phyloP scores from a whole-genome alignment of 2,797 vertebrate genomes.

The Tenualosa thibaudeaui region DNA sequence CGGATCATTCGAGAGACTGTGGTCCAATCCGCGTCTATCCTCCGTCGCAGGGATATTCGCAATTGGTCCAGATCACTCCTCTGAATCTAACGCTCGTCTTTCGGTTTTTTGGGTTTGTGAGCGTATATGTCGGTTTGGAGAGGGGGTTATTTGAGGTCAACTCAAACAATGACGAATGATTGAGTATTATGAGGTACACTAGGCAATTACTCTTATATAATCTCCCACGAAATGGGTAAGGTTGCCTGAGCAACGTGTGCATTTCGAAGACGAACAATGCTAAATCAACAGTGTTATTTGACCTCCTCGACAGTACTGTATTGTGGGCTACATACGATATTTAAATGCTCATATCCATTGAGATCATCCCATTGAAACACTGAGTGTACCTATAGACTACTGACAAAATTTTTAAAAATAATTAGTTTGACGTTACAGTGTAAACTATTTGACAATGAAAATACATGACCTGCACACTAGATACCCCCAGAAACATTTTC shows the following conservation, averaged over 20 bases:
- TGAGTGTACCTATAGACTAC: background rate
- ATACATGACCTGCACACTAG: too few relatives aligned
- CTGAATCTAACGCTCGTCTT: constrained; percentile 23
- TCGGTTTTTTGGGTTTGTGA: background rate
- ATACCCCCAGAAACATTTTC: background rate
- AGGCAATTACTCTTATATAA: background rate
- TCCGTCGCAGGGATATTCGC: constrained; percentile 49
- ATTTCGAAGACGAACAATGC: too few relatives aligned
- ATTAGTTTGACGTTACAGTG: too few relatives aligned
- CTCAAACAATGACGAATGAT: background rate
- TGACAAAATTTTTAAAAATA: too few relatives aligned
- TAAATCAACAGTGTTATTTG: too few relatives aligned
- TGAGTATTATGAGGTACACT: too few relatives aligned
- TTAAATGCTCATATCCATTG: background rate
- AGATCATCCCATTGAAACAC: background rate
- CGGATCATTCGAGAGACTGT: constrained; percentile 71
- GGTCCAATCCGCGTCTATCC: constrained; percentile 68
- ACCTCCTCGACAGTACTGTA: background rate
- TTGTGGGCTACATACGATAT: background rate
- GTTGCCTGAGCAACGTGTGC: too few relatives aligned
- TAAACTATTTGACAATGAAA: too few relatives aligned
- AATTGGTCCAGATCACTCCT: constrained; percentile 50
- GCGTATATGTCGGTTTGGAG: background rate
- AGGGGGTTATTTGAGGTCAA: constrained; percentile 6
- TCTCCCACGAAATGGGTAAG: background rate